Base-by-base conservation (phyloP, 1,140 invertebrate genomes). In the Ylistrum balloti region DNA sequence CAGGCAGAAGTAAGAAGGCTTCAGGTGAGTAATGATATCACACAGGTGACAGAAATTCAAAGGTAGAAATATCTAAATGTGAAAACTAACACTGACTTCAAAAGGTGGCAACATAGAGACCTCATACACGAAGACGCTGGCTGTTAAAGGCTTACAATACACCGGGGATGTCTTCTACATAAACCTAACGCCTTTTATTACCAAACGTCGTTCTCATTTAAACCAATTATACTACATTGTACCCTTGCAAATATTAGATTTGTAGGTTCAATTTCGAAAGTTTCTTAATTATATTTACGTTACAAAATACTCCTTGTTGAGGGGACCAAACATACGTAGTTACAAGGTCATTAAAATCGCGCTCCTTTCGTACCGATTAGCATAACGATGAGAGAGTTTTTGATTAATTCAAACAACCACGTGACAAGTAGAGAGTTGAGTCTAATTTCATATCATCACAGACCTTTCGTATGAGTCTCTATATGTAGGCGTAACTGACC, bases 21-120 rank as follows among this genome's bases (percentile, higher is more conserved):
- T 74, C 56, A 74, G 56, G 56, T 74, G 56, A 74, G 56, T 74
- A 74, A 74, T 28, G 22, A 1, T 74, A 74, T 74, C 56, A 74
- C 28, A 74, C 56, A 74, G 56, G n/a, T 28, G 56, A 74, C 2
- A 28, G 22, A 11, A 74, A 74, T 28, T 28, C 56, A 74, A 74
- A 74, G 56, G 22, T n/a, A 28, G n/a, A 74, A 74, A 74, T 74
- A 9, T 74, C 56, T 5, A 22, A 17, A 74, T 28, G 56, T 28
- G 56, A 74, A 74, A 74, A 74, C 22, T 74, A 74, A 17, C 56
- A 3, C 17, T 5, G 22, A 74, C 56, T 74, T 74, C 56, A 74
- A 74, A 74, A n/a, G 56, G 56, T 74, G 7, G 22, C 56, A 28
- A 28, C 17, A 74, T 28, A 74, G 11, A 48, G 22, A 74, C 22